Base-by-base conservation (phyloP, 2,888 invertebrate species). In the Ecliptopera silaceata region DNA sequence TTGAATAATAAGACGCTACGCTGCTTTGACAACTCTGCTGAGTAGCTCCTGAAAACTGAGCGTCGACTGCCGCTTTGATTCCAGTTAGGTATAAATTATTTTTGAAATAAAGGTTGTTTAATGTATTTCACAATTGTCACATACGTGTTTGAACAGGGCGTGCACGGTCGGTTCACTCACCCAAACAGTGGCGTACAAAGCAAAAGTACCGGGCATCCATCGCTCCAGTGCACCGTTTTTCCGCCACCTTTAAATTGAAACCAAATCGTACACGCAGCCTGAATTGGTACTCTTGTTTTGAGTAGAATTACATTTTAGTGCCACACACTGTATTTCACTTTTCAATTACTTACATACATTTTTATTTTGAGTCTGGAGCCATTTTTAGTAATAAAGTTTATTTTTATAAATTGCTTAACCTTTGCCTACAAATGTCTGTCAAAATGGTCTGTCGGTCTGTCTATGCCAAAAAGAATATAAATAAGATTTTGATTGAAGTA, bases 161-260 rank as follows among this genome's bases (percentile, higher is more conserved):
- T 53, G 59, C 62, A 63, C 60, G 63, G 65, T 69, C 68, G 72
- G 77, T 71, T 77, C 84, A 80, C 75, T 82, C 81, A 79, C 69
- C 78, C 83, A 84, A 77, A 85, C 75, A 71, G 65, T 70, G 66
- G 71, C 72, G 70, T 70, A 82, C 85, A 87, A 86, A 86, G 85
- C 84, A 78, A 76, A 75, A 74, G 76, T 78, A 74, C 71, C 72
- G 80, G 70, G 70, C 79, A 71, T 78, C 81, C 80, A 77, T 71
- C 84, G 82, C 74, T 81, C 72, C 74, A 72, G 66, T 83, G 82
- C 82, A 77, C 76, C 74, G 75, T 77, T 82, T 82, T 84, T 83
- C 78, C 81, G 72, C 79, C 79, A 80, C 79, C 79, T 84, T 85
- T 82, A 77, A 84, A 86, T 80, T 82, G 80, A 82, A 86, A 86